Base-by-base conservation (phyloP, 1,140 invertebrate species). In the Camponotus vicinus region DNA sequence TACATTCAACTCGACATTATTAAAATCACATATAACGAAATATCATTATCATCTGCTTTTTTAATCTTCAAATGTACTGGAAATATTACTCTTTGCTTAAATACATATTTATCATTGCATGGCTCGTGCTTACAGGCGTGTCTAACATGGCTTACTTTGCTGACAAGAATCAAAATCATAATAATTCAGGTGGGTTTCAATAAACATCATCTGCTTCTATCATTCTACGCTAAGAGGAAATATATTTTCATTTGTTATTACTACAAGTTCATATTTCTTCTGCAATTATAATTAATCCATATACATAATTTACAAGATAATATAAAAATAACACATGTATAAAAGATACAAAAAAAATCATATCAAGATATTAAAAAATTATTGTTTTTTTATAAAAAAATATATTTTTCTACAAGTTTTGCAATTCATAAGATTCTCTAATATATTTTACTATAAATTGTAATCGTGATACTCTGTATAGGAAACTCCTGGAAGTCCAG, bases 91-190 rank as follows among this genome's bases (percentile, higher is more conserved):
- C 45, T 87, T 84, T 89, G 93, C 93, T 93, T 92, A 61, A 84
- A 91, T 90, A 78, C 92, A 96, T 75, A 95, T 93, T 90, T 95
- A 96, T 90, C 95, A 95, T 96, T 90, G 94, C 93, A 93, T 93
- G 93, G 93, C 93, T 95, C 93, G 79, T 94, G 94, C 94, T 93
- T 94, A 89, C 93, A 93, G 95, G 94, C 92, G 94, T 95, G 88
- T 95, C 93, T 94, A 96, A 96, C 92, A 95, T 94, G 92, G 93
- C 94, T 94, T 95, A 95, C 94, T 96, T 95, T 94, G 94, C 94
- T 94, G 95, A 95, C 93, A 94, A 95, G 93, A 95, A 95, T 93
- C 95, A 95, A 93, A 95, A 95, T 95, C 93, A 94, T 93, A 94
- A 93, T 82, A 91, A 93, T 88, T 94, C 95, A 95, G 95, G 95